Evolutionary conservation across 2,113 vertebrate genomes (phyloP), one percentile per base, ranked within the genome.

Genomic region (Rissa tridactyla): DNA sequence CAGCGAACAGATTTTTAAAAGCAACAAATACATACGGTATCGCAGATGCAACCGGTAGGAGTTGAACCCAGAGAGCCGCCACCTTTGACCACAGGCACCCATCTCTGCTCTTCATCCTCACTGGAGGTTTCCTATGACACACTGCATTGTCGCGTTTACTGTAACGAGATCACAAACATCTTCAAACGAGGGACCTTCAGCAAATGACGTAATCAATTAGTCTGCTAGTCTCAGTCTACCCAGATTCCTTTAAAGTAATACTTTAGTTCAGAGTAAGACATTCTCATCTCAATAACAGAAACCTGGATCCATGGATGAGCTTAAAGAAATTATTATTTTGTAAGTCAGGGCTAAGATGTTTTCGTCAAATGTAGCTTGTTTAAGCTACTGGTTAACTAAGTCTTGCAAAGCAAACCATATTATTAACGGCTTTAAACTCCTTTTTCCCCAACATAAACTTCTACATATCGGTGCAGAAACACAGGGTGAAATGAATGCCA

Each of bases 101-200:
- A 36, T 19, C 52, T 62, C 47, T 44, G 7, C 17, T 49, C 15
- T 14, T 57, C 30, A 51, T 26, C 60, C 29, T 78, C 2, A 0
- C 47, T 68, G 80, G 25, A 30, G 64, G 9, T 58, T 89, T 82
- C 38, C 42, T 32, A 1, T 11, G 21, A 22, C 29, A 15, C 40
- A n/a, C 30, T 32, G 17, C 42, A 17, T 9, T 26, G 47, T 47
- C n/a, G 4, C 0, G 0, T 30, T 49, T 54, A 16, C 22, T 29
- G 51, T 22, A 70, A 77, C 46, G 34, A 55, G 78, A 62, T 36
- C 55, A 49, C 22, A 58, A 61, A 46, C 34, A 23, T 38, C 51
- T 77, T 54, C 42, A 52, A 64, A 62, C 8, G 10, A 38, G 29
- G 15, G 38, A n/a, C 16, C 10, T 19, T 42, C 8, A 36, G 9